Evolutionary conservation across 2,113 vertebrate genomes (phyloP).

Genomic region (Holacanthus passer): DNA sequence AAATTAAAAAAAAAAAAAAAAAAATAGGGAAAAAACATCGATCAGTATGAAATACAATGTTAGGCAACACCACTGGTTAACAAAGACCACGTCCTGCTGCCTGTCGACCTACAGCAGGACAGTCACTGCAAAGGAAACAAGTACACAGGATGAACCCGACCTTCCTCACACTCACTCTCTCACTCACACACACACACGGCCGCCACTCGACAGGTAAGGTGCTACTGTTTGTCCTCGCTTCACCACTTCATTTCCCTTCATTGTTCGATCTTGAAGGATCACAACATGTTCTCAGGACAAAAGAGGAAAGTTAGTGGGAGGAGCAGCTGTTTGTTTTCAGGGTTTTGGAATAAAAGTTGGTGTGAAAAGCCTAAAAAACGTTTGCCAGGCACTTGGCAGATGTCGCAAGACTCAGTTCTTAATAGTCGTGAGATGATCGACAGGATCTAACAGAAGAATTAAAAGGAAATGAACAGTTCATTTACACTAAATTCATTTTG

Average conservation of each 20-base stretch:
- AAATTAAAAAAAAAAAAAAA: slow-evolving; percentile 86
- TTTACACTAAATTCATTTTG: neutral
- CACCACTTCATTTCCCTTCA: slow-evolving; percentile 2
- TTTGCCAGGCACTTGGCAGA: slow-evolving; percentile 43
- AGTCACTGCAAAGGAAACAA: slow-evolving; percentile 66
- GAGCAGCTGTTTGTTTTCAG: neutral
- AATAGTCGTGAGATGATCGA: neutral
- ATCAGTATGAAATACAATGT: slow-evolving; percentile 90
- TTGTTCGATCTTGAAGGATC: neutral
- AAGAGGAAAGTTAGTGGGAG: neutral
- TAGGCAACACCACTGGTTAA: slow-evolving; percentile 90
- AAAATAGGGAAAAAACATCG: slow-evolving; percentile 81
- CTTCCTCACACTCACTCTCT: slow-evolving; percentile 21
- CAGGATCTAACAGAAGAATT: neutral
- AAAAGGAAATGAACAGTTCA: neutral
- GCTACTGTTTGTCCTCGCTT: slow-evolving; percentile 37
- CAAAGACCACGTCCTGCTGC: slow-evolving; percentile 82
- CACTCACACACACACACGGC: slow-evolving; percentile 7
- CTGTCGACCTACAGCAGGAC: slow-evolving; percentile 83
- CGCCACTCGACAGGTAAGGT: slow-evolving; percentile 70
- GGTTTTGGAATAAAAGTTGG: neutral
- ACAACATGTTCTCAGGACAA: neutral
- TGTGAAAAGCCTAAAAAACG: neutral
- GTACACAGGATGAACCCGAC: slow-evolving; percentile 35
- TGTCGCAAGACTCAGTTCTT: neutral